Base-by-base conservation (phyloP, 2,888 invertebrate genomes). In the Eristalinus sepulchralis region DNA sequence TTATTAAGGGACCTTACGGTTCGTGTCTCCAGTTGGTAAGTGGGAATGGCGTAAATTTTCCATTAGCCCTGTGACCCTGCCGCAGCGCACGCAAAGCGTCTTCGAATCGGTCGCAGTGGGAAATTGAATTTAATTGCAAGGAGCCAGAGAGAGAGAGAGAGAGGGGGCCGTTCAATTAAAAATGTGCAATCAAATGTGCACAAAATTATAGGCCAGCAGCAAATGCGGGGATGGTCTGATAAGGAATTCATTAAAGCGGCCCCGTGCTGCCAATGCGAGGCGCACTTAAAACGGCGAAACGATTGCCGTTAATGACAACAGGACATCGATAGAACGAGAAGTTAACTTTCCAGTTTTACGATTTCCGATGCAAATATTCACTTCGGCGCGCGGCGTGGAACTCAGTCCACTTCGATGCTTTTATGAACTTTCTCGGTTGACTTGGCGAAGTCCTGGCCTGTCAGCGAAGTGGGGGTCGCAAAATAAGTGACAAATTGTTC, bases 61-160 rank as follows among this genome's bases (percentile, higher is more conserved):
- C 59, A 66, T 59, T 59, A 24, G 10, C 11, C 36, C 34, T 17
- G 59, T 66, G 60, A 59, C 57, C 53, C 55, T 22, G 55, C 24
- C 77, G 17, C 24, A 6, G 17, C 33, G 64, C 70, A 57, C 57
- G 57, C 57, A 57, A 57, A 47, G 17, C 17, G 47, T 47, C 47
- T 47, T 17, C 47, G 1, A 17, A 17, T 47, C 47, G 47, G 8
- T 13, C 22, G 22, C 55, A 13, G 17, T 13, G 62, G 71, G 57
- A 53, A 81, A 68, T 85, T 81, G 33, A 63, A 64, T 77, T 81
- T 85, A 85, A 81, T 77, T 85, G 84, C 62, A 67, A 77, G 60
- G 81, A 82, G n/a, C n/a, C n/a, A n/a, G 27, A 27, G 27, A 27
- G 27, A 27, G 2, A 5, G 5, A 27, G 27, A 5, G 27, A 27